Conservation (phyloP, 2,888 invertebrate species). For the Drosophila recens region DNA sequence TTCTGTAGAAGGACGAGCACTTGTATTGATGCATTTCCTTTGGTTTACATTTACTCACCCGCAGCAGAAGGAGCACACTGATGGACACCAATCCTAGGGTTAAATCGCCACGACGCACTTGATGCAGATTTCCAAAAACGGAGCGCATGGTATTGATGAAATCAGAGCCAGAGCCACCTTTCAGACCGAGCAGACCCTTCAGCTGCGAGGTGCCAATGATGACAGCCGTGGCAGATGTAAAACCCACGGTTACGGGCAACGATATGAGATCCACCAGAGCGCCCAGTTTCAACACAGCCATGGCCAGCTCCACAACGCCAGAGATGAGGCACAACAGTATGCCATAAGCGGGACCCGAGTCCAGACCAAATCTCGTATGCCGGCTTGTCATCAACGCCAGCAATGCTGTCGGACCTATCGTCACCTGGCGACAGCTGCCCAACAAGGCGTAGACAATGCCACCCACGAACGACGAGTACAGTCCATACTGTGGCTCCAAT, state of each 20-base stretch:
- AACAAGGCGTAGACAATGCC: slow-evolving; percentile 96
- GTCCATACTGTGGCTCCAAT: slow-evolving; percentile 94
- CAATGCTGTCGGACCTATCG: slow-evolving; percentile 95
- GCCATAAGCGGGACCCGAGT: slow-evolving; percentile 90
- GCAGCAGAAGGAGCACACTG: slow-evolving; percentile 89
- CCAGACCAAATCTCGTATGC: slow-evolving; percentile 85
- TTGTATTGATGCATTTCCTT: not conserved
- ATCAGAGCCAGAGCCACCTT: slow-evolving; percentile 89
- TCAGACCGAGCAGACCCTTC: slow-evolving; percentile 90
- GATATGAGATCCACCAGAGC: slow-evolving; percentile 96
- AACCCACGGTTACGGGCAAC: slow-evolving; percentile 94
- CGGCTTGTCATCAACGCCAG: slow-evolving; percentile 95
- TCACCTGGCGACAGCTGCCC: slow-evolving; percentile 95
- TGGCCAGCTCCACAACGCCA: slow-evolving; percentile 92
- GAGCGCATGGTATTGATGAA: slow-evolving; percentile 91
- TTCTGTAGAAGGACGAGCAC: slow-evolving; percentile 49
- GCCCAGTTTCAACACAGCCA: slow-evolving; percentile 93
- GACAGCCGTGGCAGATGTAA: slow-evolving; percentile 96
- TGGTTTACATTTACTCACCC: slow-evolving; percentile 87
- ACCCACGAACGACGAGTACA: slow-evolving; percentile 97
- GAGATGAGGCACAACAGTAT: slow-evolving; percentile 93
- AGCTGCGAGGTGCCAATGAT: slow-evolving; percentile 95
- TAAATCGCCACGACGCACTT: slow-evolving; percentile 90
- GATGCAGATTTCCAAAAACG: slow-evolving; percentile 89
- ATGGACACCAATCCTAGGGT: slow-evolving; percentile 91